A percentile compares a stretch with the other conserved stretches of the same genome.
These are phyloP conservation scores for Eira barbara DNA, from an alignment of 2,113 vertebrate species.

Conservation along the genomic window DNA sequence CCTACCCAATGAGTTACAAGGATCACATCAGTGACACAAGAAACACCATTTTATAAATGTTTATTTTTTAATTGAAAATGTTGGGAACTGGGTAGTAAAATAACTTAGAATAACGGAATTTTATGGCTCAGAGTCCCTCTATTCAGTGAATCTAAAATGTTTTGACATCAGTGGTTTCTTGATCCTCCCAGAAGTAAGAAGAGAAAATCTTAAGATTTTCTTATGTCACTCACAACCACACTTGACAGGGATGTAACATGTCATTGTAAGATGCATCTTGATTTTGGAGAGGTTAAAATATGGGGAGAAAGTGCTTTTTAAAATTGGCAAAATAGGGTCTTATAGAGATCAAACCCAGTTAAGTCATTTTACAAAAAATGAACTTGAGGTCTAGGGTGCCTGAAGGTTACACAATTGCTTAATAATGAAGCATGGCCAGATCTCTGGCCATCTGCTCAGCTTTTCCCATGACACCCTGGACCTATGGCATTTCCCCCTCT, in stretches of 20 bases:
- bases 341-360: background rate
- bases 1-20: background rate
- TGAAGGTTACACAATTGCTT: slow-evolving; percentile 11
- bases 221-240: background rate
- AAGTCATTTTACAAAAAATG: slow-evolving; percentile 39
- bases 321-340: background rate
- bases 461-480: background rate
- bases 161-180: background rate
- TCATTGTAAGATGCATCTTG: background rate
- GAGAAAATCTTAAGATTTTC: background rate
- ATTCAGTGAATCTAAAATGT: background rate
- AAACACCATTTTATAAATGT: background rate
- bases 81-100: background rate
- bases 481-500: background rate
- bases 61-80: background rate
- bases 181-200: background rate
- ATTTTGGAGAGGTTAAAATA: slow-evolving; percentile 31
- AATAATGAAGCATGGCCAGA: background rate
- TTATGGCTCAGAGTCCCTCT: background rate
- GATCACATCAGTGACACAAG: background rate
- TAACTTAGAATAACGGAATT: background rate
- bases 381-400: slow-evolving; percentile 9
- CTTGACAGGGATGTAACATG: slow-evolving; percentile 2
- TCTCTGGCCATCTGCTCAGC: slow-evolving; percentile 51
- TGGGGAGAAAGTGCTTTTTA: background rate